Percentiles rank a stretch among this genome's conserved stretches.
These are phyloP conservation scores for Zootoca vivipara DNA, from an alignment of 2,113 vertebrate species.

Conservation along the genomic window DNA sequence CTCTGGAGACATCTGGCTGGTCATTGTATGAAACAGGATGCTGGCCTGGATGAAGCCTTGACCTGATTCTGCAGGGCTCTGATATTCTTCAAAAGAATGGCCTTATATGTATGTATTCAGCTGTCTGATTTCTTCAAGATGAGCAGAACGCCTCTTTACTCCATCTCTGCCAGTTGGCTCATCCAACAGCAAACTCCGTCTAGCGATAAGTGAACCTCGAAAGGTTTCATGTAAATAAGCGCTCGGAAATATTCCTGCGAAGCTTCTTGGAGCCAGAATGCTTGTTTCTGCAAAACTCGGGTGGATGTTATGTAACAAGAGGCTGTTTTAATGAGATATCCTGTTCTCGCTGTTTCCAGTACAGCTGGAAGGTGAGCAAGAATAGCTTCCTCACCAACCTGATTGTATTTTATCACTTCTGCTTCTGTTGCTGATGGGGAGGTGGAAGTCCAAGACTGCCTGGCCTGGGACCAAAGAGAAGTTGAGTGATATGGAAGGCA, in stretches of 20 bases:
- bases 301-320: conserved; percentile 49
- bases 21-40: neutral
- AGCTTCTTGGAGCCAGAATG: conserved; percentile 12
- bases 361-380: conserved; percentile 66
- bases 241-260: neutral
- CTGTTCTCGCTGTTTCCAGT: conserved; percentile 63
- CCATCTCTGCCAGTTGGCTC: neutral
- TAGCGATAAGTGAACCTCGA: neutral
- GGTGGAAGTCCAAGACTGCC: conserved; percentile 53
- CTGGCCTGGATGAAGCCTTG: neutral
- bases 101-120: neutral
- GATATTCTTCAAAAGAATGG: neutral
- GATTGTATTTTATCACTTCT: conserved; percentile 70
- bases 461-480: conserved; percentile 63
- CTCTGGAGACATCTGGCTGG: neutral
- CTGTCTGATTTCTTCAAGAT: neutral
- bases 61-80: neutral
- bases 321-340: conserved; percentile 63
- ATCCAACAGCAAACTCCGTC: neutral
- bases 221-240: conserved; percentile 12
- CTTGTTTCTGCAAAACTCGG: conserved; percentile 32
- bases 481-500: conserved; percentile 36
- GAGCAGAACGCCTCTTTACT: accelerated
- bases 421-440: conserved; percentile 60
- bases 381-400: conserved; percentile 56